Percentiles rank a stretch among this genome's conserved stretches.
These are phyloP conservation scores for Rhabdomys pumilio DNA, from an alignment of 2,797 vertebrate species.

Conservation along the genomic window DNA sequence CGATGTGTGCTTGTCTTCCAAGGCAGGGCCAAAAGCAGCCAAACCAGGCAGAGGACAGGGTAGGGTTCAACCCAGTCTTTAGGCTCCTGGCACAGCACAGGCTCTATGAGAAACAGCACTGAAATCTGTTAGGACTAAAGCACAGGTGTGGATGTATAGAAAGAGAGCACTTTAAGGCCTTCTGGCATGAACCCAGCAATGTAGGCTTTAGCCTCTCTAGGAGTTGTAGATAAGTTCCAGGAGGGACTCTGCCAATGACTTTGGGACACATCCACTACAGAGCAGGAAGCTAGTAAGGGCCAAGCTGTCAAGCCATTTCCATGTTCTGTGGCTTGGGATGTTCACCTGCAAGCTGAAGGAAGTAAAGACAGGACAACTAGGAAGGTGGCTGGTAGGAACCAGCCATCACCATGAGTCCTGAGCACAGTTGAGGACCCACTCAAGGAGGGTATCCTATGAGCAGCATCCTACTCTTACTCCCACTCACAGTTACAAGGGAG, in stretches of 20 bases:
- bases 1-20: conserved; percentile 81
- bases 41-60: conserved; percentile 83
- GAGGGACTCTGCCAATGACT: background rate
- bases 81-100: background rate
- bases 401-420: background rate
- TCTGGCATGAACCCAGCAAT: background rate
- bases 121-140: background rate
- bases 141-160: background rate
- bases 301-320: background rate
- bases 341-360: too few relatives aligned
- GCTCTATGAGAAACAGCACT: background rate
- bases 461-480: background rate
- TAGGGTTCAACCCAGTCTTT: background rate
- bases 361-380: background rate
- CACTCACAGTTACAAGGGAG: background rate
- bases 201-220: background rate
- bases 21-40: conserved; percentile 82
- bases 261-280: background rate
- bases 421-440: background rate
- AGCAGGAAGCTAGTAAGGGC: background rate
- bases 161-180: background rate
- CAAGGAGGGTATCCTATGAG: background rate
- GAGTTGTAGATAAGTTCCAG: background rate
- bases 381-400: background rate
- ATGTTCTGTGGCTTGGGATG: background rate